phyloP scores from a whole-genome alignment of 2,797 vertebrate species.

The Numenius phaeopus region DNA sequence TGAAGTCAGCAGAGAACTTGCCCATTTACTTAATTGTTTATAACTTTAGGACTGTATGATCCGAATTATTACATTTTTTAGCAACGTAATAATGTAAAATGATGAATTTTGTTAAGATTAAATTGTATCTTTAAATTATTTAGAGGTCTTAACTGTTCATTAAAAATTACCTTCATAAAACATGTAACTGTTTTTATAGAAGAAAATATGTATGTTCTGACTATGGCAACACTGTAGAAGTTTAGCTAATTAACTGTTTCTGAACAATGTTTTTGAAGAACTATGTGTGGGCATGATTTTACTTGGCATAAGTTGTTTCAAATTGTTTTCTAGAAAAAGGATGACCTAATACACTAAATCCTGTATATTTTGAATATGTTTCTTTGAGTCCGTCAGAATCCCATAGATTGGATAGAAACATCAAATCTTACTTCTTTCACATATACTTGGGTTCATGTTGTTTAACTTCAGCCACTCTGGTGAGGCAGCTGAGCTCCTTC shows the following conservation, averaged over 20 bases:
- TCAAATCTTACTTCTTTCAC: neutral
- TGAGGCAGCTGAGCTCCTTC: neutral
- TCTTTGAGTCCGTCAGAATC: neutral
- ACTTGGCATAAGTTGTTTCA: neutral
- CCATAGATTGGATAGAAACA: neutral
- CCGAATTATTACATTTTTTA: neutral
- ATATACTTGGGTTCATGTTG: neutral
- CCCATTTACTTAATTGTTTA: neutral
- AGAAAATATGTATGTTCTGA: neutral
- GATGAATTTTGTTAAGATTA: slow-evolving; percentile 1
- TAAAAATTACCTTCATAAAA: slow-evolving; percentile 38
- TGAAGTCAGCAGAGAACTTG: neutral
- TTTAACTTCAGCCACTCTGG: neutral
- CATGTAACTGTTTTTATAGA: slow-evolving; percentile 16
- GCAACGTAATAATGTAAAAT: neutral
- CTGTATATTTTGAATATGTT: neutral
- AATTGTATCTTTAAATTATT: slow-evolving; percentile 40
- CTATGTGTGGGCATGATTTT: neutral
- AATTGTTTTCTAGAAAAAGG: neutral
- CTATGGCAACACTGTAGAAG: neutral
- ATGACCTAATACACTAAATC: neutral
- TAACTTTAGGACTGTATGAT: neutral
- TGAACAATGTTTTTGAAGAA: neutral
- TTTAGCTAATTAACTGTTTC: neutral
- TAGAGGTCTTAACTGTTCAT: slow-evolving; percentile 18